Evolutionary conservation across 2,797 vertebrate species (phyloP).

Genomic region (Cossypha polioptera): DNA sequence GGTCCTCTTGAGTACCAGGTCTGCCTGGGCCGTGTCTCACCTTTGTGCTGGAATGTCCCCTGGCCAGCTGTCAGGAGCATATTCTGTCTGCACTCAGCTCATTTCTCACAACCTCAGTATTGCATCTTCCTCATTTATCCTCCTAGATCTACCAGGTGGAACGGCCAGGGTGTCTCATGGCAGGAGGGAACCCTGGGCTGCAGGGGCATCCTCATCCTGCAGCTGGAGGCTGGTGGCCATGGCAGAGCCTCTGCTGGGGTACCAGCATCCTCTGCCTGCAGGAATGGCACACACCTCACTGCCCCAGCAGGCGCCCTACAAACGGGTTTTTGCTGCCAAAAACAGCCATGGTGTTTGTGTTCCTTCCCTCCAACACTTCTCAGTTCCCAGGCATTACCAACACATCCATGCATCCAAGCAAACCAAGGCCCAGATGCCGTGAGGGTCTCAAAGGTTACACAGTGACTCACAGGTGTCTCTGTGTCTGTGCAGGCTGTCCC

Average conservation of each 20-base stretch:
- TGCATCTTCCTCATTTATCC: not conserved
- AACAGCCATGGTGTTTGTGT: accelerated
- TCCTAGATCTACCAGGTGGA: not conserved
- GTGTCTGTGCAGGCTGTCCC: accelerated
- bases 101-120: not conserved
- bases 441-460: not conserved
- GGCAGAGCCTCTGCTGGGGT: not conserved
- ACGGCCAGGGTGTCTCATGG: not conserved
- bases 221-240: accelerated
- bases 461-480: accelerated
- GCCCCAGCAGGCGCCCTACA: not conserved
- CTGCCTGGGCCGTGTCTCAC: not conserved
- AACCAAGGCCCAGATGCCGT: accelerated
- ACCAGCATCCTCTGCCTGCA: not conserved
- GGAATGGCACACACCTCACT: not conserved
- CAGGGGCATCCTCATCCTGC: not conserved
- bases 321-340: not conserved
- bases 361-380: not conserved
- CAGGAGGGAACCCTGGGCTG: not conserved
- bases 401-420: not conserved
- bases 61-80: not conserved
- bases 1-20: not conserved
- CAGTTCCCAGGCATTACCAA: not conserved
- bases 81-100: not conserved
- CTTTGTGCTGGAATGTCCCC: not conserved